Evolutionary conservation across 2,113 vertebrate genomes (phyloP), one percentile per base, ranked within the genome.

Genomic region (Daboia siamensis): DNA sequence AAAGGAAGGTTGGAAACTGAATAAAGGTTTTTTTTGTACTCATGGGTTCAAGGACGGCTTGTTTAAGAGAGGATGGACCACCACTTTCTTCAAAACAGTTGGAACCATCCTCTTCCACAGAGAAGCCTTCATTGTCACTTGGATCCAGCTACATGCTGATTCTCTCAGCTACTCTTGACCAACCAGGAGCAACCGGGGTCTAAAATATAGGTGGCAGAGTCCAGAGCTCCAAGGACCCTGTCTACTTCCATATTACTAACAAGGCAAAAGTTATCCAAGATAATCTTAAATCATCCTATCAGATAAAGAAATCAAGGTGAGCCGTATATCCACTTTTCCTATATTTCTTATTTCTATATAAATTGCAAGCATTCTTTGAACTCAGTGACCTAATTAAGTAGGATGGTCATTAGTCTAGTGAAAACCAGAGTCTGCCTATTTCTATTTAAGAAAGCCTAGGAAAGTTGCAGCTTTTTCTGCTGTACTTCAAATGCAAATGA

Each of bases 391-490:
- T 96, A 95, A 97, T 96, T 95, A 90, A 85, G 57, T 91, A 86
- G 95, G 96, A 96, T 96, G 96, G 96, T 94, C 94, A 94, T 96
- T 96, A 96, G 95, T 29, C 95, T 95, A 93, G 64, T 93, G 95
- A 96, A 96, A 61, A 96, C 74, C 93, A 92, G 94, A 96, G 94
- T 92, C 95, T 96, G 94, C 95, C 96, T 95, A 91, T 0, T 3
- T 97, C 96, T 96, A 94, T 94, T 96, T 89, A 96, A 91, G 92
- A 92, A 97, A 46, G 54, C 87, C 94, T 95, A 94, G 95, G 94
- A 85, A 94, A 94, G 94, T 96, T 96, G 93, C 96, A 95, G 29
- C 94, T 95, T 96, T 94, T 90, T 26, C 54, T 94, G 87, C 88
- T 93, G 91, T 94, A 93, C 96, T 96, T 96, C 94, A 94, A 57